Evolutionary conservation across 2,888 invertebrate species (phyloP), one percentile per base, ranked within the genome.

Genomic region (Caenorhabditis sp.): DNA sequence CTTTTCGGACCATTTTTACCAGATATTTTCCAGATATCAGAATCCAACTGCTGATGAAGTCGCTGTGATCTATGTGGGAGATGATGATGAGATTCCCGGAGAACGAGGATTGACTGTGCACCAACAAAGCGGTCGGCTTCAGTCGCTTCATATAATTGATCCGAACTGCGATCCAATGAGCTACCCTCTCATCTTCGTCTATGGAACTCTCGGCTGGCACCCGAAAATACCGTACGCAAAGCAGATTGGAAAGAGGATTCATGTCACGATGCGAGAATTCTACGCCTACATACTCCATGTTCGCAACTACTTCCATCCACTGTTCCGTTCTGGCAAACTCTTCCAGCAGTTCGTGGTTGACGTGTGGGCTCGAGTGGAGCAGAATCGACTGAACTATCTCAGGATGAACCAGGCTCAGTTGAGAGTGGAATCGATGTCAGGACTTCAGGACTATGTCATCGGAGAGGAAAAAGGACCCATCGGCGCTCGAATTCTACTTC

Each of bases 241-340:
- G 38, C 22, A 66, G 31, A 7, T n/a, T 5, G 31, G 8, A 6
- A 47, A 47, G 47, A 16, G n/a, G 7, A 3, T 5, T 5, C n/a
- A 47, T n/a, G 47, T 47, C 28, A 49, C 49, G 59, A 63, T 63
- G 64, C 35, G 2, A 2, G 47, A 47, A 19, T 76, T 47, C 49
- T 58, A 44, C 58, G 6, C 26, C 2, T 76, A 28, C 28, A 10
- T 22, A 7, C 26, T 76, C 2, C 76, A 76, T 12, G 69, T 85
- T 14, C 58, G 86, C 22, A 24, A 31, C 16, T 2, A 12, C 10
- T 90, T 92, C 81, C 91, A 86, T 70, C 89, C 87, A 0, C 89
- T 26, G 0, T 28, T 28, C 24, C 56, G 56, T 24, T 22, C 56
- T 10, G 28, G 28, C 14, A 56, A 35, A 35, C 31, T 35, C 8